Percentiles rank a stretch among this genome's conserved stretches.
Conservation (phyloP, 2,113 vertebrate genomes). For the Agelaius tricolor region DNA sequence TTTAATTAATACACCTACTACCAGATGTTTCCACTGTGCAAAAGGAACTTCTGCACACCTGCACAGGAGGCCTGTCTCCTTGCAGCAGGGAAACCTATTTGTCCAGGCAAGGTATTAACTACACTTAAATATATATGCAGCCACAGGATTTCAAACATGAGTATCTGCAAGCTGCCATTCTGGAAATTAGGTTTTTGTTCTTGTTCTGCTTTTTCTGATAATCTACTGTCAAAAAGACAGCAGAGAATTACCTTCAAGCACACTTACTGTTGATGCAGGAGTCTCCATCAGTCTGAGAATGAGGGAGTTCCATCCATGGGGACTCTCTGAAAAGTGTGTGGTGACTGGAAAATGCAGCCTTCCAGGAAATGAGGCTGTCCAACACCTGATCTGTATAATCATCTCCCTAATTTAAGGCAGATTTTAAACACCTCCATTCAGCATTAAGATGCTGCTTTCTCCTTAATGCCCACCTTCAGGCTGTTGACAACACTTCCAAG, state of each 20-base stretch:
- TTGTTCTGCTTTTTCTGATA: not conserved
- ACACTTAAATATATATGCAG: not conserved
- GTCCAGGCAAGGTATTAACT: not conserved
- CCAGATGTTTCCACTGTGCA: not conserved
- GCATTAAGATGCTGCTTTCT: not conserved
- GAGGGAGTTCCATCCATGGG: not conserved
- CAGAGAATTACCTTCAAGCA: not conserved
- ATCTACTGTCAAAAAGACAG: not conserved
- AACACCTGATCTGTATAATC: fast-evolving
- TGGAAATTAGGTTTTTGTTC: not conserved
- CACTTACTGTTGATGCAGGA: not conserved
- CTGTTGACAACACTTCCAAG: not conserved
- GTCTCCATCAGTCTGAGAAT: not conserved
- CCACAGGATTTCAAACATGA: not conserved
- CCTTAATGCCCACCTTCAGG: not conserved
- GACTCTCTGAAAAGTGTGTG: not conserved
- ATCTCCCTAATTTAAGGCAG: not conserved
- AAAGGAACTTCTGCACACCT: not conserved
- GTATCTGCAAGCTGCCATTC: not conserved
- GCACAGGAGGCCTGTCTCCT: not conserved
- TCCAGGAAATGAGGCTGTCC: not conserved
- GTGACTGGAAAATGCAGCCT: not conserved
- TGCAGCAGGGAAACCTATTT: not conserved
- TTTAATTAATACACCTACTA: not conserved
- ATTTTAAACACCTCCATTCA: not conserved